These are phyloP conservation scores for Syngnathus rostellatus DNA, from an alignment of 2,797 vertebrate species.

Conservation along the genomic window DNA sequence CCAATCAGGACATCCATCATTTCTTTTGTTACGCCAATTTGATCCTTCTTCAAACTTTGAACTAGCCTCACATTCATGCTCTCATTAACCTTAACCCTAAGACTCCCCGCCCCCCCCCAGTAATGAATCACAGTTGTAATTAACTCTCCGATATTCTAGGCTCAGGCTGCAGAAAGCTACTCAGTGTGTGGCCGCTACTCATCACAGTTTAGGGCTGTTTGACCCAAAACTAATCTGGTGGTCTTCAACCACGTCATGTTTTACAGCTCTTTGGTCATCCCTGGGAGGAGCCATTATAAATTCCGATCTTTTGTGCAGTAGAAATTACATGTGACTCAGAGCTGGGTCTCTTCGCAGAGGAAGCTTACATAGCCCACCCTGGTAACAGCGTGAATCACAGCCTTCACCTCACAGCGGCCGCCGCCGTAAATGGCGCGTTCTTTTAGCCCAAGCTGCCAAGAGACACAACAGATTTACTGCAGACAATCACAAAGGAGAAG, in stretches of 20 bases:
- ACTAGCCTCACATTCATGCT: slow-evolving; percentile 18
- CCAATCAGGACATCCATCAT: slow-evolving; percentile 1
- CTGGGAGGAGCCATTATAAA: neutral
- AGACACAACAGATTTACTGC: slow-evolving; percentile 55
- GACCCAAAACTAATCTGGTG: slow-evolving; percentile 3
- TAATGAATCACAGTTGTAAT: slow-evolving; percentile 57
- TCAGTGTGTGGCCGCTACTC: slow-evolving; percentile 20
- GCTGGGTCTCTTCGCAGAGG: slow-evolving; percentile 27
- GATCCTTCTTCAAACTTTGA: slow-evolving; percentile 13
- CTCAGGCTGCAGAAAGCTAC: slow-evolving; percentile 44
- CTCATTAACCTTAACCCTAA: slow-evolving; percentile 27
- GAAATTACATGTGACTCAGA: slow-evolving; percentile 12
- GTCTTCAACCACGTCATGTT: neutral
- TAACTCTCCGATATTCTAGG: slow-evolving; percentile 42
- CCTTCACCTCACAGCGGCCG: slow-evolving; percentile 27
- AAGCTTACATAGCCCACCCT: slow-evolving; percentile 19
- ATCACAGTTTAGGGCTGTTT: slow-evolving; percentile 21
- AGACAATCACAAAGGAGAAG: slow-evolving; percentile 45
- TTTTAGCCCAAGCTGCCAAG: slow-evolving; percentile 25
- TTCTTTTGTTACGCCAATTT: neutral
- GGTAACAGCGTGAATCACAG: slow-evolving; percentile 19
- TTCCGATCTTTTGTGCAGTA: slow-evolving; percentile 14
- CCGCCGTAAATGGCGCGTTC: slow-evolving; percentile 51
- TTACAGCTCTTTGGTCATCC: neutral
- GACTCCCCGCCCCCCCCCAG: slow-evolving; percentile 6